Evolutionary conservation across 1,140 invertebrate species (phyloP), one percentile per base, ranked within the genome.

Genomic region (Eufriesea mexicana): DNA sequence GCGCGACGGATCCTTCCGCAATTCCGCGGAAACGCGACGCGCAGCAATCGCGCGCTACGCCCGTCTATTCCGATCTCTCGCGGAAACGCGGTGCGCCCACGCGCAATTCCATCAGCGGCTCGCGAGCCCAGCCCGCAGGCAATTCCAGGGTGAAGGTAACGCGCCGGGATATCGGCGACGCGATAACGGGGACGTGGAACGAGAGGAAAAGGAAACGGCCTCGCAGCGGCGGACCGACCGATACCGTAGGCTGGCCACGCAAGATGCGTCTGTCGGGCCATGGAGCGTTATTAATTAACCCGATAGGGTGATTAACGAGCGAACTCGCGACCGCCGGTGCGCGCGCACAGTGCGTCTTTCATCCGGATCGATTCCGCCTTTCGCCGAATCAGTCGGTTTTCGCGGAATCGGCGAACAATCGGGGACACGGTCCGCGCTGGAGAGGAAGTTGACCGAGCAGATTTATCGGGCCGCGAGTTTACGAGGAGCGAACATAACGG

Each of bases 231-330:
- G 42, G 10, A 2, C 57, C 73, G 20, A 16, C 45, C 42, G 73
- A 51, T 67, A 45, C 49, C 28, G 49, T 42, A 14, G 49, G 0
- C 25, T 5, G 35, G 18, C 49, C 54, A 23, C 75, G 66, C 78
- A 55, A 78, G 62, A 78, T 67, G 75, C 75, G 62, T 54, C 25
- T 45, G 78, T 64, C 45, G 9, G 20, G 45, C 77, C 42, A 71
- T 79, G 49, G 28, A 71, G 68, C 78, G 55, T 79, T 79, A 79
- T 79, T 79, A 79, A 79, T 79, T 79, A 72, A 45, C 78, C 67
- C 57, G 67, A 62, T 79, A 51, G 20, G 25, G 57, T 73, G 71
- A 73, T 73, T 73, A 73, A 73, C 35, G 71, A 57, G 12, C 71
- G 10, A 12, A 23, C 8, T 28, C n/a, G n/a, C 16, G 59, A 28